phyloP scores from a whole-genome alignment of 2,797 vertebrate genomes.

The Aulostomus chinensis region DNA sequence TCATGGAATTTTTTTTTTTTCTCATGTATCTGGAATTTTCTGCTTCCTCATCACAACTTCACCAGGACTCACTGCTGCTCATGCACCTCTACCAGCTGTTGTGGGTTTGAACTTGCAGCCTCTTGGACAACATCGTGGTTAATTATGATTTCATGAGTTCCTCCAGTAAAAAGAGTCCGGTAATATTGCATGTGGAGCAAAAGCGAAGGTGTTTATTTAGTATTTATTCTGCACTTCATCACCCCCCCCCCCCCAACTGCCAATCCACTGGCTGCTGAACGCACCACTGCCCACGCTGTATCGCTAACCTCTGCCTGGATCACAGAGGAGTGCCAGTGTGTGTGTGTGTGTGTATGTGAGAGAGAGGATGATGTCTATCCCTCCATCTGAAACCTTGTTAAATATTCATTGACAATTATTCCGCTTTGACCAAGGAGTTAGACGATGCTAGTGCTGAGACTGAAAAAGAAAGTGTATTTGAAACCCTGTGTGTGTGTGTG shows the following conservation, averaged over 20 bases:
- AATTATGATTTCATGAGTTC: constrained; percentile 65
- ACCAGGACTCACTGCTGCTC: background rate
- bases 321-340: constrained; percentile 26
- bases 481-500: constrained; percentile 15
- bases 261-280: constrained; percentile 70
- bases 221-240: constrained; percentile 79
- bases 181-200: constrained; percentile 42
- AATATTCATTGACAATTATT: constrained; percentile 90
- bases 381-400: constrained; percentile 83
- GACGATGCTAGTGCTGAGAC: constrained; percentile 57
- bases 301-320: constrained; percentile 62
- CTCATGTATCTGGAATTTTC: background rate
- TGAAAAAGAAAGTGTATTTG: constrained; percentile 18
- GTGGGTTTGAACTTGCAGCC: constrained; percentile 19
- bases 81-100: background rate
- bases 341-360: constrained; percentile 26
- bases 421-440: constrained; percentile 81
- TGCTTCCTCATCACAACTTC: background rate
- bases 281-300: constrained; percentile 69
- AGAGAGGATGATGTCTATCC: constrained; percentile 74
- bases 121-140: constrained; percentile 40
- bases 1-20: too few relatives aligned
- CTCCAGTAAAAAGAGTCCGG: constrained; percentile 33
- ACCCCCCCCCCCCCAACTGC: constrained; percentile 42
- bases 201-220: constrained; percentile 70